Evolutionary conservation across 2,888 invertebrate genomes (phyloP).

Genomic region (Spilarctia lutea): DNA sequence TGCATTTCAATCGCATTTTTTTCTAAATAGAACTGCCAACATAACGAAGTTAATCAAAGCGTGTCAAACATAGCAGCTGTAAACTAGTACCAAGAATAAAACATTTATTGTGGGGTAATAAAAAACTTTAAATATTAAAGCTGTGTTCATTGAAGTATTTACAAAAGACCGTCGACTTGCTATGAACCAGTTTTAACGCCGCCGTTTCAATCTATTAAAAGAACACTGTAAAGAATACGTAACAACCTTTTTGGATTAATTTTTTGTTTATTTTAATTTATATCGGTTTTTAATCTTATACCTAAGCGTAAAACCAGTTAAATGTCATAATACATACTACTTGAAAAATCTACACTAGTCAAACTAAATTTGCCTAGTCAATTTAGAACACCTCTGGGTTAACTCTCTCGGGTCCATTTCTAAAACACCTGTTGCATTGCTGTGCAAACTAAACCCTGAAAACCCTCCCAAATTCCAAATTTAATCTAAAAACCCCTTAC

Average conservation of each 20-base stretch:
- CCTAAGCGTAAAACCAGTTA: background rate
- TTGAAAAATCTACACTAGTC: background rate
- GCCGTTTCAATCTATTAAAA: constrained; percentile 56
- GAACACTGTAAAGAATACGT: constrained; percentile 35
- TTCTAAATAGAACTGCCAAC: constrained; percentile 18
- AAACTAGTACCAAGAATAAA: constrained; percentile 59
- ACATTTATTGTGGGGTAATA: constrained; percentile 66
- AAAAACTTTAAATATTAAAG: constrained; percentile 73
- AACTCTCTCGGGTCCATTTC: background rate
- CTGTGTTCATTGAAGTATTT: constrained; percentile 66
- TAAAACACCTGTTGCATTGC: constrained; percentile 12
- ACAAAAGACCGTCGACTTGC: constrained; percentile 59
- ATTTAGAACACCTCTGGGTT: background rate
- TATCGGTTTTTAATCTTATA: constrained; percentile 1
- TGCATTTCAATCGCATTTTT: background rate
- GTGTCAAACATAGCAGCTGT: constrained; percentile 59
- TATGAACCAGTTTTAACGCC: constrained; percentile 53
- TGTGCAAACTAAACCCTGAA: background rate
- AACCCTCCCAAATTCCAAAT: background rate
- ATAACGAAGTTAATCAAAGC: constrained; percentile 38
- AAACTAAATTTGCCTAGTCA: background rate
- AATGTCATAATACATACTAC: background rate
- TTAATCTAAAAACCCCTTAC: background rate
- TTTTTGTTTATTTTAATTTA: background rate
- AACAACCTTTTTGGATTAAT: constrained; percentile 25